Percentiles rank a stretch among this genome's conserved stretches.
These are phyloP conservation scores for Baryphthengus martii DNA, from an alignment of 2,113 vertebrate genomes.

Conservation along the genomic window DNA sequence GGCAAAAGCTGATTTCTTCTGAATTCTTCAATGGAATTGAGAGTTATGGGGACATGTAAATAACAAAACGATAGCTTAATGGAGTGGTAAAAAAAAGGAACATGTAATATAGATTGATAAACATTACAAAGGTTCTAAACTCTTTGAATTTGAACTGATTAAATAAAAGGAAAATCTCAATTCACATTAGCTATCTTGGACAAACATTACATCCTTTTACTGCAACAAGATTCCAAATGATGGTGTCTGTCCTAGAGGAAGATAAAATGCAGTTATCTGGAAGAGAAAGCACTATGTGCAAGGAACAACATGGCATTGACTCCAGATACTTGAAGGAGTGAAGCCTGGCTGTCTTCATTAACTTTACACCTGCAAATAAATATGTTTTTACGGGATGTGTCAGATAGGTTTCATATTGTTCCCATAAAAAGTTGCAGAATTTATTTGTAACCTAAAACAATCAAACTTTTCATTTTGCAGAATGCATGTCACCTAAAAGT, in stretches of 20 bases:
- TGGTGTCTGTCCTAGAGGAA: background rate
- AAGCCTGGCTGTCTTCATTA: background rate
- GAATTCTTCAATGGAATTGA: background rate
- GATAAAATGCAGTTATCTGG: constrained; percentile 52
- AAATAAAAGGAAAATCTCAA: background rate
- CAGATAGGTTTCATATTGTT: background rate
- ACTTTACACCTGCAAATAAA: constrained; percentile 54
- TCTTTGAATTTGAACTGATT: background rate
- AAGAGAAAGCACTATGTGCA: background rate
- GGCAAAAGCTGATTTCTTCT: background rate
- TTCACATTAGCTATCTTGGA: background rate
- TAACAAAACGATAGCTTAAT: background rate
- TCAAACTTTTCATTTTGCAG: background rate
- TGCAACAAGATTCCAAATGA: background rate
- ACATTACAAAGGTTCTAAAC: background rate
- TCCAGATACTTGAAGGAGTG: constrained; percentile 30
- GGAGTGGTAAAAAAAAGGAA: background rate
- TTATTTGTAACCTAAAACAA: background rate
- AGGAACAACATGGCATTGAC: constrained; percentile 71
- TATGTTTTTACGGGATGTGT: background rate
- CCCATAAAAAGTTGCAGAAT: background rate
- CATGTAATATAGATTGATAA: background rate
- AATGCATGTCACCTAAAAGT: background rate
- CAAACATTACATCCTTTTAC: background rate
- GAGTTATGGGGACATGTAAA: background rate